phyloP scores from a whole-genome alignment of 2,888 invertebrate species.

The Penaeus monodon region DNA sequence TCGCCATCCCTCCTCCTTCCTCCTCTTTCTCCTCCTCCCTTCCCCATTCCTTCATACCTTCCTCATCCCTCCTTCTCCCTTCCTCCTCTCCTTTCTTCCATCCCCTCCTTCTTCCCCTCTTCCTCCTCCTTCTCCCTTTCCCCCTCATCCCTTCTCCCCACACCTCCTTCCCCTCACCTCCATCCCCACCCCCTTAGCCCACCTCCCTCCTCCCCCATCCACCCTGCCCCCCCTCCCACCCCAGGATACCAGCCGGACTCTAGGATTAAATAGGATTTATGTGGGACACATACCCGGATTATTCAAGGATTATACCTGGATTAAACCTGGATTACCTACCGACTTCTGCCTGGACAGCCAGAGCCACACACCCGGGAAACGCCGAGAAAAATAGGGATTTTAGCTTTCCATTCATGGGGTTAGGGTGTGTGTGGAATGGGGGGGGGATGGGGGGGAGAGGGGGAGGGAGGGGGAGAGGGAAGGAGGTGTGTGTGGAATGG shows the following conservation, averaged over 20 bases:
- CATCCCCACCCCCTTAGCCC: constrained; percentile 1
- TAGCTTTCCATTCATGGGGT: too few species aligned
- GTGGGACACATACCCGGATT: neutral
- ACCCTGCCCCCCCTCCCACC: neutral
- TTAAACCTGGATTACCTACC: constrained; percentile 39
- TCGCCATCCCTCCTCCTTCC: too few species aligned
- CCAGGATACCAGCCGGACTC: neutral
- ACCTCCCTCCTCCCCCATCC: constrained; percentile 25
- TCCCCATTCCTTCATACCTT: neutral
- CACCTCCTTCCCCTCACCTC: neutral
- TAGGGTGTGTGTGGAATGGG: too few species aligned
- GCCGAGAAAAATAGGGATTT: too few species aligned
- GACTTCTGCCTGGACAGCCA: constrained; percentile 19
- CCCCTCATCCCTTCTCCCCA: neutral
- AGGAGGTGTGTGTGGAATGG: too few species aligned
- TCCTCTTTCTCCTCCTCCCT: too few species aligned
- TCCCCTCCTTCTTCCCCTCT: neutral
- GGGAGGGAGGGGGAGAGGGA: too few species aligned
- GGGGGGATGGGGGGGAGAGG: too few species aligned
- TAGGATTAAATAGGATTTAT: too few species aligned
- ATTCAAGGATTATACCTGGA: constrained; percentile 39
- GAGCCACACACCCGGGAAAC: too few species aligned
- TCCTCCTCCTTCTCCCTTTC: too few species aligned
- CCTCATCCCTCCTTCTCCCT: neutral
- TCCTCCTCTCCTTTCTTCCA: neutral